Conservation (phyloP, 2,888 invertebrate genomes). For the Rhamphomyia laevipes region DNA sequence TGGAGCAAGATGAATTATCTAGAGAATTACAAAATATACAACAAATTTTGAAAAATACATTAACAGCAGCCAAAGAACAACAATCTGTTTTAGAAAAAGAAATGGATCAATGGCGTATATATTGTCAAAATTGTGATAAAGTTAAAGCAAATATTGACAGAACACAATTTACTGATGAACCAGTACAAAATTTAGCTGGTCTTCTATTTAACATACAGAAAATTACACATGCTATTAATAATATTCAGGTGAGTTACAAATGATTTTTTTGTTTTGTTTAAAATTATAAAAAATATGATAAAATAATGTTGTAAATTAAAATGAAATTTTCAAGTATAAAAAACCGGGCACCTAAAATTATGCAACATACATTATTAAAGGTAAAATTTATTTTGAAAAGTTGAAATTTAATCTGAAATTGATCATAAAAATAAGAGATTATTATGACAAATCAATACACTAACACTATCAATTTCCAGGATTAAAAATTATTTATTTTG, state of each 20-base stretch:
- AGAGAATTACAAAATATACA: conserved; percentile 71
- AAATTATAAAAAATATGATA: no score
- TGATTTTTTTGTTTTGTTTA: no score
- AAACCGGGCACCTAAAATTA: no score
- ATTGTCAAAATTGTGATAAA: conserved; percentile 63
- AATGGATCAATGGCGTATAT: conserved; percentile 75
- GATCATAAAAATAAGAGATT: no score
- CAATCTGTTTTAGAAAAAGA: conserved; percentile 71
- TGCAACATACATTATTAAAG: no score
- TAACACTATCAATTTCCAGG: no score
- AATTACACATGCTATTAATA: conserved; percentile 59
- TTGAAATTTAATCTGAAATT: no score
- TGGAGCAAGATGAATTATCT: conserved; percentile 73
- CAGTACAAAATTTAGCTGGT: conserved; percentile 65
- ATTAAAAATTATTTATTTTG: no score
- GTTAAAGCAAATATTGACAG: conserved; percentile 63
- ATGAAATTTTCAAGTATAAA: no score
- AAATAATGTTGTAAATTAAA: no score
- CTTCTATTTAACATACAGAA: conserved; percentile 76
- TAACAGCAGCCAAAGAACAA: conserved; percentile 72
- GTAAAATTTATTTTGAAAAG: no score
- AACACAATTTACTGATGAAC: conserved; percentile 65
- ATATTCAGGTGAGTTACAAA: conserved; percentile 61
- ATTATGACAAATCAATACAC: no score
- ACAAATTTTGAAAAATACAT: conserved; percentile 66